Conservation (phyloP, 2,888 invertebrate species). For the Trachelus tabidus region DNA sequence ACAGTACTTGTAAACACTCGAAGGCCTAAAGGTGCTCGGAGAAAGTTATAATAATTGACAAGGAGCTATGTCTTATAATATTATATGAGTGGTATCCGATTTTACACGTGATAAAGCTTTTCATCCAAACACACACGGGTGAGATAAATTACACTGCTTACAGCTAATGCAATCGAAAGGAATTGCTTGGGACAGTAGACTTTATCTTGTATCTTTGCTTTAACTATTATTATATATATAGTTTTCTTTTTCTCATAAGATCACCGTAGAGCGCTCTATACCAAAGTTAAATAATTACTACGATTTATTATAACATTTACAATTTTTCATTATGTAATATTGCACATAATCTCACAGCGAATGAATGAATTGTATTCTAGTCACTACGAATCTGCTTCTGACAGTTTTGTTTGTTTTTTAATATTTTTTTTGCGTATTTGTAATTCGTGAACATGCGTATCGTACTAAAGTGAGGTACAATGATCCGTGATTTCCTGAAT, state of each 20-base stretch:
- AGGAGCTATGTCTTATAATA: neutral
- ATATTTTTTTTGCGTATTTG: slow-evolving; percentile 7
- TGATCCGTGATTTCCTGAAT: neutral
- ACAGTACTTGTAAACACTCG: neutral
- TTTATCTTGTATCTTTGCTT: slow-evolving; percentile 31
- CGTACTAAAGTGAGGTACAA: neutral
- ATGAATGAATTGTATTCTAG: slow-evolving; percentile 63
- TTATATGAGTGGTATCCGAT: too few species aligned
- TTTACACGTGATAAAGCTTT: neutral
- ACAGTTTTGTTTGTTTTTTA: slow-evolving; percentile 38
- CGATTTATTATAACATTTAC: slow-evolving; percentile 47
- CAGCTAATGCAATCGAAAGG: slow-evolving; percentile 47
- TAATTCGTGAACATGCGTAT: slow-evolving; percentile 4
- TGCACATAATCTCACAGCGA: slow-evolving; percentile 54
- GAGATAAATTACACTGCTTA: slow-evolving; percentile 46
- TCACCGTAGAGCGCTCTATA: slow-evolving; percentile 56
- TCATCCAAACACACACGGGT: neutral
- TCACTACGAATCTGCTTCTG: slow-evolving; percentile 59
- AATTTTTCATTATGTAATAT: slow-evolving; percentile 46
- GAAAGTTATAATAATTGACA: neutral
- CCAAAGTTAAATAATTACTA: slow-evolving; percentile 59
- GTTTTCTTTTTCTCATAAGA: neutral
- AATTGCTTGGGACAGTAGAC: slow-evolving; percentile 34
- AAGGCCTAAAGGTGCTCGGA: neutral
- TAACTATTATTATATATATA: neutral